Evolutionary conservation across 2,113 vertebrate genomes (phyloP).

Genomic region (Sinocyclocheilus anshuiensis): DNA sequence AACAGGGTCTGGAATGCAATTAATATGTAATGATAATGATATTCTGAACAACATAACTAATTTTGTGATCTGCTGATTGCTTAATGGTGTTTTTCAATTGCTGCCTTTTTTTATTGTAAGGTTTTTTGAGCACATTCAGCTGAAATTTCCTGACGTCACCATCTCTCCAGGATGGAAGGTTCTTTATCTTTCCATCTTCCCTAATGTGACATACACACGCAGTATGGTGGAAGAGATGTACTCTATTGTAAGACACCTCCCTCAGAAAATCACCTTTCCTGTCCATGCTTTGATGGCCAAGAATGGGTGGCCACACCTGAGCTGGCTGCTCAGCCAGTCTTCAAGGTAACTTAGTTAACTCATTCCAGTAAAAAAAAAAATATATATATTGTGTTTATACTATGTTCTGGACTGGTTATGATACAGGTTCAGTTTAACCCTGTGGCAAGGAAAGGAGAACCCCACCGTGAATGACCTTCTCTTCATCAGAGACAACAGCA

Average conservation of each 20-base stretch:
- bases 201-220: constrained; percentile 68
- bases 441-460: constrained; percentile 79
- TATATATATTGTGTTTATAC: neutral
- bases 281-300: constrained; percentile 74
- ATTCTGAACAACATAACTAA: neutral
- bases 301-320: constrained; percentile 80
- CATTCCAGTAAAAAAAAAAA: neutral
- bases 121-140: constrained; percentile 78
- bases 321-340: constrained; percentile 83
- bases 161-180: constrained; percentile 84
- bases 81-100: neutral
- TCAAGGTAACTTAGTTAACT: constrained; percentile 69
- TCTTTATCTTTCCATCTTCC: constrained; percentile 63
- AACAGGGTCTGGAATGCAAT: neutral
- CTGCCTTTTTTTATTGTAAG: constrained; percentile 59
- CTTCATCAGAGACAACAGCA: constrained; percentile 81
- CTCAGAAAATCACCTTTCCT: constrained; percentile 82
- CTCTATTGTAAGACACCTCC: constrained; percentile 62
- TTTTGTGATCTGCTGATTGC: neutral
- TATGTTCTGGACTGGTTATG: neutral
- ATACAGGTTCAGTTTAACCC: constrained; percentile 81
- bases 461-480: constrained; percentile 80
- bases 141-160: constrained; percentile 79
- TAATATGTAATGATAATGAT: neutral
- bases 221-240: constrained; percentile 83